These are phyloP conservation scores for Danaus chrysippus DNA, from an alignment of 2,888 invertebrate species.

Conservation along the genomic window DNA sequence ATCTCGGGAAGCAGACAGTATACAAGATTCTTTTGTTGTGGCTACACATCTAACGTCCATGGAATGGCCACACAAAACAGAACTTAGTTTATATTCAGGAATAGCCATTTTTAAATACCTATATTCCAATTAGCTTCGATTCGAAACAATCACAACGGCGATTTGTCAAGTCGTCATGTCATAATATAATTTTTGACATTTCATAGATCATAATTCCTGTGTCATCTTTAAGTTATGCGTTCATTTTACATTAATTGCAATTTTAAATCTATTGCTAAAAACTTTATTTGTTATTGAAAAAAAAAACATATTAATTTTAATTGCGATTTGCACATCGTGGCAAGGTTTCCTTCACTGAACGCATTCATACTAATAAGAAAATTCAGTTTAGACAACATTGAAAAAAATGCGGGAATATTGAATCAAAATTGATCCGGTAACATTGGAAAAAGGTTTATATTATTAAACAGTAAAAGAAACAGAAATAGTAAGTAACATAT, in stretches of 20 bases:
- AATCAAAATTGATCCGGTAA: background rate
- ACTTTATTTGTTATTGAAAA: too few species aligned
- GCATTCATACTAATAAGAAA: constrained; percentile 4
- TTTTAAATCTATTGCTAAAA: too few species aligned
- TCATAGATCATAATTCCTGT: constrained; percentile 36
- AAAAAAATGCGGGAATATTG: constrained; percentile 11
- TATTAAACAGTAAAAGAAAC: too few species aligned
- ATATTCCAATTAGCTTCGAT: constrained; percentile 32
- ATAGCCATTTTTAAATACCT: constrained; percentile 55
- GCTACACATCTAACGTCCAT: constrained; percentile 91
- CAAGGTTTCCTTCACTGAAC: background rate
- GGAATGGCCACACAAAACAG: constrained; percentile 88
- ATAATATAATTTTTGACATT: constrained; percentile 16
- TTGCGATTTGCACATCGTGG: too few species aligned
- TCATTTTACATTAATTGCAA: constrained; percentile 9
- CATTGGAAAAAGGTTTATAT: too few species aligned
- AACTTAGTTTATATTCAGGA: constrained; percentile 87
- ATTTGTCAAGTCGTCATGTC: constrained; percentile 13
- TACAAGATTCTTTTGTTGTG: constrained; percentile 81
- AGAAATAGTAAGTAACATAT: too few species aligned
- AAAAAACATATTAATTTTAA: too few species aligned
- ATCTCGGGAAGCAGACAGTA: constrained; percentile 94
- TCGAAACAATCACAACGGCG: constrained; percentile 44
- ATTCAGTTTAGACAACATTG: constrained; percentile 8
- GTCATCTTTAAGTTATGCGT: constrained; percentile 18